These are phyloP conservation scores for Leiothrix lutea DNA, from an alignment of 2,113 vertebrate species.

Conservation along the genomic window DNA sequence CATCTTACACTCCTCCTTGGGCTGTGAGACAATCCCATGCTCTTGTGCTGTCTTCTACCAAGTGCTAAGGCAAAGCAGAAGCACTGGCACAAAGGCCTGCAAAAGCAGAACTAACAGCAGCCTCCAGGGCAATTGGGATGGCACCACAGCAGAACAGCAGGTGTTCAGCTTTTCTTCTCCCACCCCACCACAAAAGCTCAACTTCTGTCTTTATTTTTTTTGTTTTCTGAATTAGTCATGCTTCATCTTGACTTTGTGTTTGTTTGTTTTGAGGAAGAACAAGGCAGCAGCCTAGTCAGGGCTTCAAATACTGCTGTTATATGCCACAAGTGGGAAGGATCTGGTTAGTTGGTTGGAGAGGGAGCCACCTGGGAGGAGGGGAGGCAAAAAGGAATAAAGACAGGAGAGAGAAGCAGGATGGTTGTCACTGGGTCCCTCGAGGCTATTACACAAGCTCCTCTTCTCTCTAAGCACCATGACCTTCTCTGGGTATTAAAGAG, in stretches of 20 bases:
- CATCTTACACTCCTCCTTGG: not conserved
- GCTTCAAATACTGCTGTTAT: not conserved
- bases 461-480: conserved; percentile 10
- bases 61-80: not conserved
- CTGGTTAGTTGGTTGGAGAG: not conserved
- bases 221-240: not conserved
- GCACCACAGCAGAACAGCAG: conserved; percentile 1
- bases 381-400: not conserved
- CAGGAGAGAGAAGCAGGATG: not conserved
- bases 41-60: not conserved
- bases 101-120: not conserved
- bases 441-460: not conserved
- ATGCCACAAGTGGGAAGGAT: conserved; percentile 21
- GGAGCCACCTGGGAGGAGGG: not conserved
- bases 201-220: not conserved
- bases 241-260: conserved; percentile 8
- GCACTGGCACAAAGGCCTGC: not conserved
- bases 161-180: conserved; percentile 19
- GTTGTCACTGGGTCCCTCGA: not conserved
- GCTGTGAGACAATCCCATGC: not conserved
- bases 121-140: not conserved
- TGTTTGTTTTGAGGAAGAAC: conserved; percentile 46
- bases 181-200: not conserved
- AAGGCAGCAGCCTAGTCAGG: not conserved
- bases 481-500: conserved; percentile 37